Evolutionary conservation across 2,888 invertebrate species (phyloP), one percentile per base, ranked within the genome.

Genomic region (Leucophenga montana): DNA sequence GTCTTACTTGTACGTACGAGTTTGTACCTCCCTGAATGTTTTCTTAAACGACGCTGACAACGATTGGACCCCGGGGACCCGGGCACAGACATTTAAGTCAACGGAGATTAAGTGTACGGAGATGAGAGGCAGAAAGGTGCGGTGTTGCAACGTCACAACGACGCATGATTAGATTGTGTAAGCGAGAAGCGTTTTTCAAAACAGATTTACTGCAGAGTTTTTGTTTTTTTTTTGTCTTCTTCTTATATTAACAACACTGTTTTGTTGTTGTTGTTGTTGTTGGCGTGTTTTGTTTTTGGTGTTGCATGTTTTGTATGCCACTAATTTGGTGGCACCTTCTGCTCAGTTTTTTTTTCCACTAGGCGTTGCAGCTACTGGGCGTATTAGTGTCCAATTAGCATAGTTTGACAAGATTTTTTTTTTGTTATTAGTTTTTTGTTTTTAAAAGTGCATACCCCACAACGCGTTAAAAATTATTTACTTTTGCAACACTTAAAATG

Each of bases 81-180:
- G 16, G 4, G 57, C 22, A 22, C 1, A 39, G 39, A 39, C 39
- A 6, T 27, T 57, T 11, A 57, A 22, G 11, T n/a, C 20, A 27
- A 27, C 20, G 56, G 18, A 3, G 1, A 56, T 20, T 2, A 27
- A 22, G 27, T 31, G 11, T 27, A 27, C 1, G 13, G 22, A 22
- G 20, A 22, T 22, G 14, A 18, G n/a, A 8, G 33, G 14, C 16
- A 61, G 16, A 9, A 13, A 14, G 18, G 18, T 39, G 61, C 33
- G 39, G 61, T 39, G 18, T 16, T 39, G 11, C 44, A 33, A 39
- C 16, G 39, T 16, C 33, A 33, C 50, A 67, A 48, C 71, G 57
- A 68, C 70, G 70, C 72, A 68, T 69, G 75, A 73, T 74, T 74
- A 70, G 70, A 66, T 71, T 74, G 68, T 66, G 71, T 66, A 68